Conservation (phyloP, 2,797 vertebrate species). For the Bradypodion ventrale region DNA sequence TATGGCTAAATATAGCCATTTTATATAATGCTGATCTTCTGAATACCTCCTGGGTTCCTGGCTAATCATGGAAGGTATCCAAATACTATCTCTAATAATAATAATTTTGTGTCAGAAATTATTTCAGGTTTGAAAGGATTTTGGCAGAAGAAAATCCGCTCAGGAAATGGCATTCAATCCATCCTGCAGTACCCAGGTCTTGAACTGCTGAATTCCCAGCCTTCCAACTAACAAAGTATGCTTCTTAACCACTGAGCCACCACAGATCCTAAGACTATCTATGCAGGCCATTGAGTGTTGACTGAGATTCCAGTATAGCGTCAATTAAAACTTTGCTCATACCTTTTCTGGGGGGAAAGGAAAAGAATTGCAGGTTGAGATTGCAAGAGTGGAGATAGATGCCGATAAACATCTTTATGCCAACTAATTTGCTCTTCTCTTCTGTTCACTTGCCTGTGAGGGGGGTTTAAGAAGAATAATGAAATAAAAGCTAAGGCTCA, state of each 20-base stretch:
- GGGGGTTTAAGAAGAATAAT: constrained; percentile 68
- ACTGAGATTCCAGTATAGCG: not conserved
- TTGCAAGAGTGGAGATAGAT: constrained; percentile 41
- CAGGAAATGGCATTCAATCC: too few relatives aligned
- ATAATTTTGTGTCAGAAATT: too few relatives aligned
- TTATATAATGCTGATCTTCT: not conserved
- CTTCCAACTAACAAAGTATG: too few relatives aligned
- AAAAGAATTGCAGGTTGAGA: constrained; percentile 41
- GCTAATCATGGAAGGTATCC: not conserved
- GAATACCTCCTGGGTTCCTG: constrained; percentile 1
- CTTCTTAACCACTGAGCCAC: too few relatives aligned
- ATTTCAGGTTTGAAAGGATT: too few relatives aligned
- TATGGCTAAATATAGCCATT: not conserved
- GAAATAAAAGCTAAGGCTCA: constrained; percentile 73
- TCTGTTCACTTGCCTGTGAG: constrained; percentile 59
- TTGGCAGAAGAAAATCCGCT: too few relatives aligned
- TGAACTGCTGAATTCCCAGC: too few relatives aligned
- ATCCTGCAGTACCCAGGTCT: too few relatives aligned
- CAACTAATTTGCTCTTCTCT: constrained; percentile 50
- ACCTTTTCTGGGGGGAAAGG: not conserved
- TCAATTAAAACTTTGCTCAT: not conserved
- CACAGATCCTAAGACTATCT: too few relatives aligned
- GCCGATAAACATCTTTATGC: constrained; percentile 45
- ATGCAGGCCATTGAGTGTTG: not conserved
- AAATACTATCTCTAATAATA: not conserved